Conservation (phyloP, 2,113 vertebrate species). For the Apodemus sylvaticus region DNA sequence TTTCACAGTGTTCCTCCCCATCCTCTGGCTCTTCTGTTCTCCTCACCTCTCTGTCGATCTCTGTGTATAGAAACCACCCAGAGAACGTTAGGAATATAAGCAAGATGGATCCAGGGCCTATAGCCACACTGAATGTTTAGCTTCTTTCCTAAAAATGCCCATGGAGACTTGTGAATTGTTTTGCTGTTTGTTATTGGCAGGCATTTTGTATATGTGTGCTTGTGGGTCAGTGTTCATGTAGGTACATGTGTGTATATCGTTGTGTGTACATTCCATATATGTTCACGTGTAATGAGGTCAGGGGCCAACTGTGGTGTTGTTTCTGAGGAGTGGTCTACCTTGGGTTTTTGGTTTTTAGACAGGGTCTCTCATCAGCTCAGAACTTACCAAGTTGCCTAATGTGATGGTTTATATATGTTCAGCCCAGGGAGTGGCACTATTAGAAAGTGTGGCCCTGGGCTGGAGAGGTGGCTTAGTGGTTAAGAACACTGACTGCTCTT, state of each 20-base stretch:
- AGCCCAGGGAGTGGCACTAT: no score
- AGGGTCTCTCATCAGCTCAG: neutral
- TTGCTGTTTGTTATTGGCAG: neutral
- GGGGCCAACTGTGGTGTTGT: neutral
- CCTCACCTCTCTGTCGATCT: neutral
- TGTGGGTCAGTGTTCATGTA: neutral
- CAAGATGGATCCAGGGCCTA: neutral
- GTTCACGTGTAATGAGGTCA: neutral
- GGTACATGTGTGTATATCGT: neutral
- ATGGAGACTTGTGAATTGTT: neutral
- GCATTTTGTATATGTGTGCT: neutral
- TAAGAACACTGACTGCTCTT: no score
- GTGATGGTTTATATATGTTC: no score
- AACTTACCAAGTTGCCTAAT: neutral
- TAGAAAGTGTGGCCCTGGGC: no score
- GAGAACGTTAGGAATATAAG: neutral
- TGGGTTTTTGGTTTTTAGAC: neutral
- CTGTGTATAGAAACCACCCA: neutral
- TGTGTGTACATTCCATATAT: neutral
- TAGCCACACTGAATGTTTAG: neutral
- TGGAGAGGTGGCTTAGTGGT: no score
- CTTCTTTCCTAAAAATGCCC: neutral
- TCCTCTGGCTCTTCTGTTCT: neutral
- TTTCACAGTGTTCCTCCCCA: neutral
- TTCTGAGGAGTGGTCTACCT: neutral